These are phyloP conservation scores for Ceratoteleas bidentatus DNA, from an alignment of 1,140 invertebrate genomes.

Conservation along the genomic window DNA sequence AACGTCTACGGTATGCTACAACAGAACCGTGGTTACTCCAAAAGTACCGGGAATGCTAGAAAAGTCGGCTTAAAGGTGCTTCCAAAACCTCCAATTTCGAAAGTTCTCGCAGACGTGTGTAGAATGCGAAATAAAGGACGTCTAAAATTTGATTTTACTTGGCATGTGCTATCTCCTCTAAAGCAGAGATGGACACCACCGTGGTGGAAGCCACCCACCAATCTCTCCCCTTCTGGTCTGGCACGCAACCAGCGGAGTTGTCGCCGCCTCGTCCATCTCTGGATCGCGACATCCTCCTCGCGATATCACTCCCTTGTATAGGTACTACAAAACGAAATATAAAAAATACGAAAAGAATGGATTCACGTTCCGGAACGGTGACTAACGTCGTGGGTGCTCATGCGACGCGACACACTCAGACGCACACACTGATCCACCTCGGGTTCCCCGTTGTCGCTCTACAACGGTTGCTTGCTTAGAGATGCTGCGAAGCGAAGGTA, in stretches of 20 bases:
- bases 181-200: slow-evolving; percentile 49
- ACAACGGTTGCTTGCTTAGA: slow-evolving; percentile 39
- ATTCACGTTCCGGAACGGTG: slow-evolving; percentile 38
- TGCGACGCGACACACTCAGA: slow-evolving; percentile 27
- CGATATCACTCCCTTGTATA: slow-evolving; percentile 56
- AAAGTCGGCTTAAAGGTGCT: slow-evolving; percentile 63
- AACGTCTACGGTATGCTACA: slow-evolving; percentile 40
- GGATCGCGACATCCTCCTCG: slow-evolving; percentile 24
- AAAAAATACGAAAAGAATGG: slow-evolving; percentile 60
- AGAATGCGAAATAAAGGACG: slow-evolving; percentile 64
- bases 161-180: slow-evolving; percentile 47
- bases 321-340: slow-evolving; percentile 62
- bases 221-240: slow-evolving; percentile 20
- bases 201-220: slow-evolving; percentile 17
- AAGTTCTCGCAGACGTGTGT: slow-evolving; percentile 60
- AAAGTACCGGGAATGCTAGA: slow-evolving; percentile 62
- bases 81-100: slow-evolving; percentile 63
- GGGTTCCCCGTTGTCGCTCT: slow-evolving; percentile 20
- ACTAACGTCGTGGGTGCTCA: slow-evolving; percentile 35
- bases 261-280: slow-evolving; percentile 44
- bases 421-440: slow-evolving; percentile 42
- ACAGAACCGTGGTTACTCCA: slow-evolving; percentile 49
- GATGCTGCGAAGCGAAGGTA: slow-evolving; percentile 51
- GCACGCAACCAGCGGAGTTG: slow-evolving; percentile 25
- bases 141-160: slow-evolving; percentile 67